A percentile compares a stretch with the other conserved stretches of the same genome.
These are phyloP conservation scores for Dynastes tityus DNA, from an alignment of 2,888 invertebrate species.

Conservation along the genomic window DNA sequence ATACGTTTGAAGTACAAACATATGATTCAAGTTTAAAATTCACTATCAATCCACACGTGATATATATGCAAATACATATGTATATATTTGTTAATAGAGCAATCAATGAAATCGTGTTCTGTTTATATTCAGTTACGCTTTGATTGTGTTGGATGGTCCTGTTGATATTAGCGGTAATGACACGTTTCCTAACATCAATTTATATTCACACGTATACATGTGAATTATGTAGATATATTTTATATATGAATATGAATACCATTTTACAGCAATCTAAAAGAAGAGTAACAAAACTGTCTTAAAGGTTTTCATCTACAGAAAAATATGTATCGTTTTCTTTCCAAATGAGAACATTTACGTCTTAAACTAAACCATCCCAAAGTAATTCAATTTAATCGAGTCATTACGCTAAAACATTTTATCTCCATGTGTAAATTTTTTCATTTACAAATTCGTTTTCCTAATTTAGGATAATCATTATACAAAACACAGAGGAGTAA, in stretches of 20 bases:
- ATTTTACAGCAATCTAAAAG: too few relatives aligned
- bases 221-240: neutral
- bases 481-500: too few relatives aligned
- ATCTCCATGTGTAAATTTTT: too few relatives aligned
- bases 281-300: too few relatives aligned
- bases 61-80: neutral
- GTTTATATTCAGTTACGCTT: conserved; percentile 12
- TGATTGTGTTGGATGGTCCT: neutral
- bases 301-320: too few relatives aligned
- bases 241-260: neutral
- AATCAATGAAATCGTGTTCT: conserved; percentile 6
- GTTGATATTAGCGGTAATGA: neutral
- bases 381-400: too few relatives aligned
- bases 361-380: neutral
- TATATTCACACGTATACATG: neutral
- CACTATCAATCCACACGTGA: neutral
- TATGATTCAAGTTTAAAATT: conserved; percentile 11
- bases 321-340: neutral
- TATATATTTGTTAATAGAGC: conserved; percentile 1
- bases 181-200: conserved; percentile 2
- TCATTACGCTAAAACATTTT: too few relatives aligned
- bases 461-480: too few relatives aligned
- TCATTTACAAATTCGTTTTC: too few relatives aligned
- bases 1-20: neutral
- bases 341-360: neutral